Evolutionary conservation across 2,888 invertebrate species (phyloP).

Genomic region (Platerodrilus igneus): DNA sequence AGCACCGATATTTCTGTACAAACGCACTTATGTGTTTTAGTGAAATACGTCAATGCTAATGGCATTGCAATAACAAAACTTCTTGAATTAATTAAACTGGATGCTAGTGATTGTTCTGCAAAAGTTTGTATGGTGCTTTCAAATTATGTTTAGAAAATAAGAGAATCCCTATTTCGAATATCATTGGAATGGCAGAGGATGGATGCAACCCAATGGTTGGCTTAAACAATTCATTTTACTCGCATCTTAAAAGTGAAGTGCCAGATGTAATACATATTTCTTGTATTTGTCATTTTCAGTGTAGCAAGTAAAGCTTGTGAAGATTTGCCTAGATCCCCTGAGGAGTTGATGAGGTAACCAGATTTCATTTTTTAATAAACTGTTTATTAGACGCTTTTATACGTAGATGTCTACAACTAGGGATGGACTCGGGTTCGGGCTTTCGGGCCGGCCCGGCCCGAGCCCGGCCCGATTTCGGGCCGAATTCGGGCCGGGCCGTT

Average conservation of each 20-base stretch:
- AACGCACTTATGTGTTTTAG: slow-evolving; percentile 19
- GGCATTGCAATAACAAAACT: slow-evolving; percentile 11
- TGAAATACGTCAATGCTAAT: slow-evolving; percentile 3
- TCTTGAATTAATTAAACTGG: slow-evolving; percentile 9
- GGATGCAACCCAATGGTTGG: slow-evolving; percentile 28
- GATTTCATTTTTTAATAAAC: no score
- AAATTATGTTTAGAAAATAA: slow-evolving; percentile 7
- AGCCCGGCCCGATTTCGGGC: no score
- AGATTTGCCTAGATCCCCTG: no score
- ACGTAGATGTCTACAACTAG: no score
- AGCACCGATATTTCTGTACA: slow-evolving; percentile 16
- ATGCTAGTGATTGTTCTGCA: background rate
- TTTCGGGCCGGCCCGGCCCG: no score
- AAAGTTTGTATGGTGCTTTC: slow-evolving; percentile 5
- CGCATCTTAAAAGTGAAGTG: slow-evolving; percentile 15
- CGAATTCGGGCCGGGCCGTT: no score
- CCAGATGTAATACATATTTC: slow-evolving; percentile 15
- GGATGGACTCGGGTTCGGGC: no score
- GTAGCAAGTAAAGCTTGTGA: slow-evolving; percentile 24
- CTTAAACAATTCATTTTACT: slow-evolving; percentile 22
- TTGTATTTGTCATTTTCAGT: slow-evolving; percentile 27
- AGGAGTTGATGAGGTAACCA: no score
- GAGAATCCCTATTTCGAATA: no score
- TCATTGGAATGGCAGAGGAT: slow-evolving; percentile 19
- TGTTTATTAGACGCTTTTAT: no score